These are phyloP conservation scores for Ditylenchus dipsaci DNA, from an alignment of 1,140 invertebrate genomes.

Conservation along the genomic window DNA sequence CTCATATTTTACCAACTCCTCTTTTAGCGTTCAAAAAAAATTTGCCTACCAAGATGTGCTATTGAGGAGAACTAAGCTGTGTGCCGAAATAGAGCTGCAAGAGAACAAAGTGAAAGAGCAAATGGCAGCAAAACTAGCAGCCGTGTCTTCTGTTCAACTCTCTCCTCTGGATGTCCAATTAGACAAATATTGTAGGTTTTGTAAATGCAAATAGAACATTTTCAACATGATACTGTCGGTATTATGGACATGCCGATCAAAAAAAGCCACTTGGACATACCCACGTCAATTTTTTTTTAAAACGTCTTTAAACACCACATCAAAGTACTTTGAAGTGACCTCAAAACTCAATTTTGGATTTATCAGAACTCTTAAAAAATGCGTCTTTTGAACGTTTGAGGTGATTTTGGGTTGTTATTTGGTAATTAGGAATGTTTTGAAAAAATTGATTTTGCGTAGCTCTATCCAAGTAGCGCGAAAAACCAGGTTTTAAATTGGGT, in stretches of 20 bases:
- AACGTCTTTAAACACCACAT: too few species aligned
- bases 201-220: background rate
- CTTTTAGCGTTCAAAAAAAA: slow-evolving; percentile 26
- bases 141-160: background rate
- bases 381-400: too few species aligned
- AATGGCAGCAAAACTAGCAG: background rate
- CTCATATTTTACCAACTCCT: background rate
- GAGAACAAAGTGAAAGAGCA: slow-evolving; percentile 2
- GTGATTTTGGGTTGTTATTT: too few species aligned
- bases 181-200: background rate
- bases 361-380: too few species aligned
- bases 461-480: too few species aligned
- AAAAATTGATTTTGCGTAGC: too few species aligned
- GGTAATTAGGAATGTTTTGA: too few species aligned
- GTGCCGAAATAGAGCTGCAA: slow-evolving; percentile 10
- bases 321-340: too few species aligned
- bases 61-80: slow-evolving; percentile 9
- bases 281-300: background rate
- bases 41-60: slow-evolving; percentile 33
- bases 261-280: background rate
- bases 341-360: background rate
- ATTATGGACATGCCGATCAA: slow-evolving; percentile 5
- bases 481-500: too few species aligned
- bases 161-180: background rate
- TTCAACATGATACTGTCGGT: too few species aligned